A percentile compares a stretch with the other conserved stretches of the same genome.
phyloP scores from a whole-genome alignment of 1,140 invertebrate genomes.

The Fopius arisanus region DNA sequence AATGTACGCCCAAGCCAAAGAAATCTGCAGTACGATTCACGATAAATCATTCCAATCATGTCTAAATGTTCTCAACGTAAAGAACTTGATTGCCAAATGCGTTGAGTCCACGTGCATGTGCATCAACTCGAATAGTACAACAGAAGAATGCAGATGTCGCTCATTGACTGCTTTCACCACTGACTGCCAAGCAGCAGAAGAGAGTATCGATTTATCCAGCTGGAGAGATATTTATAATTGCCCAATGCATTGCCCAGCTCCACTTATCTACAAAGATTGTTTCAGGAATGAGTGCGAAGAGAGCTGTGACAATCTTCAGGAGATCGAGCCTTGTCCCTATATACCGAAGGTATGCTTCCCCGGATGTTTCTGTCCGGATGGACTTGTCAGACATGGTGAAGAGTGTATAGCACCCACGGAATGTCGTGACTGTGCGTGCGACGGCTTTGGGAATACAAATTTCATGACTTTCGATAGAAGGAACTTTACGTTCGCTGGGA shows the following conservation, averaged over 20 bases:
- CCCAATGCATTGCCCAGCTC: constrained; percentile 73
- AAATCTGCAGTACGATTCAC: constrained; percentile 69
- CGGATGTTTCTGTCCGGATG: constrained; percentile 85
- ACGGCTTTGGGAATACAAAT: constrained; percentile 74
- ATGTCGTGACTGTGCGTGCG: constrained; percentile 81
- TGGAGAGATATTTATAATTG: constrained; percentile 78
- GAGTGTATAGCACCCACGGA: constrained; percentile 74
- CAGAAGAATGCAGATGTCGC: constrained; percentile 73
- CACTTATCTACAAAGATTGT: constrained; percentile 81
- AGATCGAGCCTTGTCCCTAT: constrained; percentile 69
- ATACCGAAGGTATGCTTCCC: constrained; percentile 75
- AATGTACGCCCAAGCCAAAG: constrained; percentile 70
- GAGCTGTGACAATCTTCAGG: constrained; percentile 71
- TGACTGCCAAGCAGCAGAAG: constrained; percentile 73
- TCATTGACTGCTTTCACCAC: constrained; percentile 74
- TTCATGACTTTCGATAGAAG: constrained; percentile 78
- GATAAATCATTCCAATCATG: constrained; percentile 72
- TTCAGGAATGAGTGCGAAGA: constrained; percentile 74
- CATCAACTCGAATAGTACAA: constrained; percentile 61
- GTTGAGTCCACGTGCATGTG: constrained; percentile 78
- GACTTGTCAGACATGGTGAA: constrained; percentile 74
- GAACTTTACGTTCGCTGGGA: constrained; percentile 76
- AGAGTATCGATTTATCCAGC: constrained; percentile 69
- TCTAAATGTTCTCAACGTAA: constrained; percentile 67
- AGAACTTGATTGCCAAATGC: constrained; percentile 75